Evolutionary conservation across 2,797 vertebrate genomes (phyloP).

Genomic region (Sebastes steindachneri): DNA sequence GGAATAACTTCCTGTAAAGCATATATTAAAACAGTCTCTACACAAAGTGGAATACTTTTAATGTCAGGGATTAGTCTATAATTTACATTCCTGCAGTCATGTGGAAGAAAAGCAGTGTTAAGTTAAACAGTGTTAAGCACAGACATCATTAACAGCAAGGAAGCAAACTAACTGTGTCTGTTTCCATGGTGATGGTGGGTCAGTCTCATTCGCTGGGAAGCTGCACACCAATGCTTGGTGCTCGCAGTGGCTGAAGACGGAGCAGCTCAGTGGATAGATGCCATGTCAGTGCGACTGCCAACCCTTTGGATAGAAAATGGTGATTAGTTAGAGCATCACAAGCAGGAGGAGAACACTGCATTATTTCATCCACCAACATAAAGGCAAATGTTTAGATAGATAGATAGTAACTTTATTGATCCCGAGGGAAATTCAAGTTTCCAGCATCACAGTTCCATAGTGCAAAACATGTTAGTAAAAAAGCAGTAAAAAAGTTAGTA

Average conservation of each 20-base stretch:
- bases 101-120: background rate
- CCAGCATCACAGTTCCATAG: no score
- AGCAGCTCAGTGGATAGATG: slow-evolving; percentile 54
- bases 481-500: no score
- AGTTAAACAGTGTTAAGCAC: background rate
- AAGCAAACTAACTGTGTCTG: slow-evolving; percentile 80
- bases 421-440: no score
- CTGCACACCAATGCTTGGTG: slow-evolving; percentile 40
- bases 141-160: background rate
- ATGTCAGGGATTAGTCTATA: background rate
- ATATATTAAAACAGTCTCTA: background rate
- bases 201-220: slow-evolving; percentile 45
- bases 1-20: slow-evolving; percentile 88
- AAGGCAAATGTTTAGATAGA: background rate
- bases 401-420: no score
- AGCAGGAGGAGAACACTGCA: background rate
- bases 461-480: no score
- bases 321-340: slow-evolving; percentile 48
- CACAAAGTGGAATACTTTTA: background rate
- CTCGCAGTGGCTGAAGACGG: slow-evolving; percentile 23
- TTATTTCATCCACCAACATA: background rate
- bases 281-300: slow-evolving; percentile 52
- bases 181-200: slow-evolving; percentile 82
- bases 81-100: background rate
- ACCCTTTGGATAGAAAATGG: slow-evolving; percentile 35